Conservation (phyloP, 1,140 invertebrate species). For the Achroia grisella region DNA sequence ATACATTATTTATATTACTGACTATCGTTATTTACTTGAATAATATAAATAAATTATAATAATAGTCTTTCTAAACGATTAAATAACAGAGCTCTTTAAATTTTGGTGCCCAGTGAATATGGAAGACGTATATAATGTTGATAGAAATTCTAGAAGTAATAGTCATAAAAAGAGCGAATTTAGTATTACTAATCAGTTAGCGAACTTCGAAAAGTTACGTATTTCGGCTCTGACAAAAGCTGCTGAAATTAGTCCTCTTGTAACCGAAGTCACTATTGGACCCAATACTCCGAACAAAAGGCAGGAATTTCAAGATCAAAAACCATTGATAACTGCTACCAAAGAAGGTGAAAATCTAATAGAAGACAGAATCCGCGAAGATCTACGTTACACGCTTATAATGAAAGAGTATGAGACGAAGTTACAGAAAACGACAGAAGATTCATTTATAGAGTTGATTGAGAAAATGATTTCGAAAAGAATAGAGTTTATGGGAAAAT, state of each 20-base stretch:
- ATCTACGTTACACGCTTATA: conserved; percentile 48
- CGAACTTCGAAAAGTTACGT: conserved; percentile 51
- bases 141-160: conserved; percentile 3
- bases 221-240: conserved; percentile 66
- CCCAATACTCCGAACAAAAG: conserved; percentile 50
- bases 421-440: conserved; percentile 41
- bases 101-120: too few relatives aligned
- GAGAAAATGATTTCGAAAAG: conserved; percentile 52
- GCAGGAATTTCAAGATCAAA: conserved; percentile 13
- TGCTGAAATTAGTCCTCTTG: conserved; percentile 60
- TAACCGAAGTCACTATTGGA: conserved; percentile 67
- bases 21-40: too few relatives aligned
- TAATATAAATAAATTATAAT: too few relatives aligned
- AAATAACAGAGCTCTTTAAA: too few relatives aligned
- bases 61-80: too few relatives aligned
- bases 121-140: too few relatives aligned
- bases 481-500: conserved; percentile 45
- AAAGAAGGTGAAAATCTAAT: conserved; percentile 24
- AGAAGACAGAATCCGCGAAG: conserved; percentile 50
- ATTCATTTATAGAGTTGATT: conserved; percentile 45
- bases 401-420: conserved; percentile 54
- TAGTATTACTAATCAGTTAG: conserved; percentile 40
- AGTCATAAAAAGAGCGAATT: conserved; percentile 28
- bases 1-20: too few relatives aligned
- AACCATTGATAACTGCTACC: conserved; percentile 11